Evolutionary conservation across 2,797 vertebrate genomes (phyloP), one percentile per base, ranked within the genome.

Genomic region (Parauchenoglanis punctatus): DNA sequence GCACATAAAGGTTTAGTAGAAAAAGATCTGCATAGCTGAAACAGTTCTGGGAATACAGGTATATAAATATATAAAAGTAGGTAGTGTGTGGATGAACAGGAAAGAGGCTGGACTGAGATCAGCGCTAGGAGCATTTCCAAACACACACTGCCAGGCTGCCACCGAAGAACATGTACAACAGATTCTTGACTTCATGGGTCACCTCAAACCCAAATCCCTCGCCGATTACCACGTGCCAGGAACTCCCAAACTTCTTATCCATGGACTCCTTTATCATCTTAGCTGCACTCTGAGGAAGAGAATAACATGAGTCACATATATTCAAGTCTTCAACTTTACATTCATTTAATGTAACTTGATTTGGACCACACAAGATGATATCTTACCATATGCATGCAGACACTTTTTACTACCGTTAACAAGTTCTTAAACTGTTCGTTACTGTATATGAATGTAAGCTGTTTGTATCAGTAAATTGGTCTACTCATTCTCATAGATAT

Each of bases 221-320:
- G 0, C 98, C 98, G 3, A 99, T 99, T 93, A 99, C 98, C 89
- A 99, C 98, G 0, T 99, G 98, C 98, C 98, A 99, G 44, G 98
- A 99, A 92, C 97, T 99, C 84, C 98, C 98, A 56, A 99, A 99
- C 91, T 97, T 99, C 96, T 99, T 99, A 94, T 99, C 98, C 98
- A 99, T 99, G 0, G 97, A 97, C 94, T 99, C 98, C 91, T 99
- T 99, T 92, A 99, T 99, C 98, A 99, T 99, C 94, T 99, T 99
- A n/a, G 98, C 96, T 15, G 95, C 95, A 70, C 94, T 96, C 95
- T 96, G 44, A 86, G 7, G 78, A 49, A 67, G 61, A 58, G 13
- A 2, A 5, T 75, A 81, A 81, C 8, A 23, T 17, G 3, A 63
- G 28, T 78, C 76, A 63, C 10, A 61, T 81, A 12, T 7, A 63